Evolutionary conservation across 2,888 invertebrate genomes (phyloP).

Genomic region (Orthonychiurus folsomi): DNA sequence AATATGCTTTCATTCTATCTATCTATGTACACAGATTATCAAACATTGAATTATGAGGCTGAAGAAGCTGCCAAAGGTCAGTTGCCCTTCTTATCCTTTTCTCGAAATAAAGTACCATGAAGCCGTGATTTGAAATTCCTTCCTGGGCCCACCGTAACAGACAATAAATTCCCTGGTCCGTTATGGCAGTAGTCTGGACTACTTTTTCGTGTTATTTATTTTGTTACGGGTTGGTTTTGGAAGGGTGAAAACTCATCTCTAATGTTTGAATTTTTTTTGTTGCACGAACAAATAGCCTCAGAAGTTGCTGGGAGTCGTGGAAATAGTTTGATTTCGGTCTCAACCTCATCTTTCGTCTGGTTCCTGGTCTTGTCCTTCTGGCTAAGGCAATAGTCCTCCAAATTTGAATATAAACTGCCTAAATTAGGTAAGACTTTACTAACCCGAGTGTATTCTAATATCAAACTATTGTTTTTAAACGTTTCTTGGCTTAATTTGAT

Average conservation of each 20-base stretch:
- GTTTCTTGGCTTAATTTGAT: neutral
- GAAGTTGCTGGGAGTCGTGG: neutral
- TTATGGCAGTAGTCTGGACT: neutral
- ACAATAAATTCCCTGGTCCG: neutral
- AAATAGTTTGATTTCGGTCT: neutral
- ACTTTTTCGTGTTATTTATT: neutral
- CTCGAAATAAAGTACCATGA: neutral
- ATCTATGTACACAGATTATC: conserved; percentile 2
- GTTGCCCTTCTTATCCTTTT: neutral
- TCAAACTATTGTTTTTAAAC: too few relatives aligned
- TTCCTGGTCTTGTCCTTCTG: neutral
- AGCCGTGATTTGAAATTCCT: too few relatives aligned
- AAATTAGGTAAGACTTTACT: neutral
- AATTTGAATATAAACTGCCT: neutral
- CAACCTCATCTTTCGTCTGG: neutral
- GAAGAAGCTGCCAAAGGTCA: conserved; percentile 6
- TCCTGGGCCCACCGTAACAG: neutral
- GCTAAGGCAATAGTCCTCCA: neutral
- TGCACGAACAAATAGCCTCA: too few relatives aligned
- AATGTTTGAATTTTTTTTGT: neutral
- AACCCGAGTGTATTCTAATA: neutral
- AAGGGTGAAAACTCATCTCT: neutral
- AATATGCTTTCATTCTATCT: neutral
- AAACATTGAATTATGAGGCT: neutral
- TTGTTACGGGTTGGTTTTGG: neutral